Evolutionary conservation across 1,140 invertebrate genomes (phyloP), one percentile per base, ranked within the genome.

Genomic region (Archegozetes longisetosus): DNA sequence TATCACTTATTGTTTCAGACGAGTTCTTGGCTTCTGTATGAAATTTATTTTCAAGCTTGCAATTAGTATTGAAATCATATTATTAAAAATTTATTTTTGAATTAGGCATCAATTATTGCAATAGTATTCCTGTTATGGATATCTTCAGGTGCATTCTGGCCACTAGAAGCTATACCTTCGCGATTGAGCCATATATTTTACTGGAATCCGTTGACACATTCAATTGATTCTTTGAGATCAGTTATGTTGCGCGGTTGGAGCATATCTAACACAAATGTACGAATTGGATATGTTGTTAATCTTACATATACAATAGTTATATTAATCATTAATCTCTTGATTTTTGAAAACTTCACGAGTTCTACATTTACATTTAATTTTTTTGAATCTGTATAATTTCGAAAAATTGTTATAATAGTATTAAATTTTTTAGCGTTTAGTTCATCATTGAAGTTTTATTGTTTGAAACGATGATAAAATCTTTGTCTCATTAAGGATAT

Each of bases 121-220:
- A 9, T 40, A 40, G 17, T 40, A 17, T 17, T 40, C 6, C 32
- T 17, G 6, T 17, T 40, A 40, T 40, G 32, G 32, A 40, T 40
- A 40, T 40, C 91, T 2, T 46, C 70, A 85, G 87, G 88, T 64
- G 79, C 85, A 17, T 75, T 93, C n/a, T 94, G 88, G 88, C 88
- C 88, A 0, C 62, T 88, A 20, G 86, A 93, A 78, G 82, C 88
- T 47, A 94, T 95, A 84, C 90, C 90, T 2, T 78, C 78, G 49
- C 76, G 84, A 51, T 73, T 95, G 2, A 78, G 83, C 62, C 85
- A 86, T 68, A 79, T 95, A 32, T 84, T 86, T 2, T 80, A 84
- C 52, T 81, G 84, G 65, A 76, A 94, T 48, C 92, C 92, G 0
- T 74, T 94, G 51, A 96, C 91, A 0, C 79, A 90, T 68, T 87